Evolutionary conservation across 2,888 invertebrate genomes (phyloP).

Genomic region (Celastrina argiolus): DNA sequence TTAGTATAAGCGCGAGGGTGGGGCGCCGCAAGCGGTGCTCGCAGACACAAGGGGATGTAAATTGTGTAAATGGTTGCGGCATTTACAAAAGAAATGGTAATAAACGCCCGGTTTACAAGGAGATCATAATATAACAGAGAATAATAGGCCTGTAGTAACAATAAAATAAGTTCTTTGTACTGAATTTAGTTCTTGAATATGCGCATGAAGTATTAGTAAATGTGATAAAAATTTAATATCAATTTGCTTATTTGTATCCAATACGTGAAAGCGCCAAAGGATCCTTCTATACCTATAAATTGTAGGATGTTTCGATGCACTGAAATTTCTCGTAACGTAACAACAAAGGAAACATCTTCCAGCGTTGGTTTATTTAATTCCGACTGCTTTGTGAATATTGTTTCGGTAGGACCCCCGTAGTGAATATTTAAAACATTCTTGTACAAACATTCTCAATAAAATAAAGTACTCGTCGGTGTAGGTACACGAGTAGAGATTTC

Average conservation of each 20-base stretch:
- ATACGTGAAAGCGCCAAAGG: background rate
- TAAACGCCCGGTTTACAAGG: conserved; percentile 2
- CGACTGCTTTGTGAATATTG: conserved; percentile 18
- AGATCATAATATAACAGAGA: background rate
- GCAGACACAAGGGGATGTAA: conserved; percentile 11
- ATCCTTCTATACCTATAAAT: background rate
- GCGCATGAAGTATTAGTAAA: background rate
- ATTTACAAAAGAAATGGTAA: conserved; percentile 10
- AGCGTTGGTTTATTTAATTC: conserved; percentile 12
- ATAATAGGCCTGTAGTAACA: background rate
- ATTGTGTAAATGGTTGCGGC: conserved; percentile 9
- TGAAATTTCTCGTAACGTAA: background rate
- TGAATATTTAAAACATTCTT: conserved; percentile 18
- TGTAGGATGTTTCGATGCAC: background rate
- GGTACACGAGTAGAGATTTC: background rate
- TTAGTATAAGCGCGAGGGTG: conserved; percentile 6
- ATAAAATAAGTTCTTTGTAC: background rate
- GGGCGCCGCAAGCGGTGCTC: background rate
- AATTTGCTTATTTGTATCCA: background rate
- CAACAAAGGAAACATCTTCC: conserved; percentile 13
- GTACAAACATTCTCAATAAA: conserved; percentile 8
- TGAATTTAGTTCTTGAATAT: background rate
- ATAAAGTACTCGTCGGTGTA: background rate
- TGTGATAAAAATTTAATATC: background rate
- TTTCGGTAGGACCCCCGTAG: conserved; percentile 3